These are phyloP conservation scores for Cavia porcellus DNA, from an alignment of 2,113 vertebrate species.

Conservation along the genomic window DNA sequence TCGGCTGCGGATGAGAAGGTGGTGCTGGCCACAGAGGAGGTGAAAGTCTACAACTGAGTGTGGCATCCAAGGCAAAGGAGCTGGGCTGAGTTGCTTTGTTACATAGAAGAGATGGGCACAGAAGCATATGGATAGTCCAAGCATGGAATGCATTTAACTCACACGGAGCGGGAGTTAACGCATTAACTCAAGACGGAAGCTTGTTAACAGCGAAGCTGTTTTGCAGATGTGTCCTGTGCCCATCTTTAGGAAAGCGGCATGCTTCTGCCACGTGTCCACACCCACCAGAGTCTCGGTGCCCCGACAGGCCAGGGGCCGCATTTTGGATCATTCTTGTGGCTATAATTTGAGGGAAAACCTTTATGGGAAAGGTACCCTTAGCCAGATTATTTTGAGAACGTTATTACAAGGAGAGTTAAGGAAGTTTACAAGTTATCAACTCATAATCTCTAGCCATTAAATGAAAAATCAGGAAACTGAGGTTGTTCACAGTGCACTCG, in stretches of 20 bases:
- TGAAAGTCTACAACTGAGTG: constrained; percentile 92
- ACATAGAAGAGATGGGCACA: too few relatives aligned
- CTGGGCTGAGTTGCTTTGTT: neutral
- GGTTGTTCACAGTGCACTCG: neutral
- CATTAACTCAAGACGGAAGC: neutral
- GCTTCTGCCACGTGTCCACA: neutral
- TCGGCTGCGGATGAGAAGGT: constrained; percentile 95
- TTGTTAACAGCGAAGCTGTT: neutral
- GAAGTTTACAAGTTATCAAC: neutral
- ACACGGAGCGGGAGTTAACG: neutral
- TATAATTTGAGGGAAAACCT: neutral
- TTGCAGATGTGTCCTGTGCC: too few relatives aligned
- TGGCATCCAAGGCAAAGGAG: neutral
- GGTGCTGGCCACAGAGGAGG: constrained; percentile 92
- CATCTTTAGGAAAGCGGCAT: too few relatives aligned
- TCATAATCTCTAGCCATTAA: neutral
- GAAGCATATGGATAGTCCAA: neutral
- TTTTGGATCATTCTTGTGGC: neutral
- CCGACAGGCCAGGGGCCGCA: neutral
- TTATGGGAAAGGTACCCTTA: neutral
- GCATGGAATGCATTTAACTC: neutral
- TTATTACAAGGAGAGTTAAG: neutral
- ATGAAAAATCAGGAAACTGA: neutral
- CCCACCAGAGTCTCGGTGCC: neutral
- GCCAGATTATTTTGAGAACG: neutral